Percentiles rank a stretch among this genome's conserved stretches.
Evolutionary conservation across 1,140 invertebrate genomes (phyloP).

Genomic region (Gonatopus flavifemur): DNA sequence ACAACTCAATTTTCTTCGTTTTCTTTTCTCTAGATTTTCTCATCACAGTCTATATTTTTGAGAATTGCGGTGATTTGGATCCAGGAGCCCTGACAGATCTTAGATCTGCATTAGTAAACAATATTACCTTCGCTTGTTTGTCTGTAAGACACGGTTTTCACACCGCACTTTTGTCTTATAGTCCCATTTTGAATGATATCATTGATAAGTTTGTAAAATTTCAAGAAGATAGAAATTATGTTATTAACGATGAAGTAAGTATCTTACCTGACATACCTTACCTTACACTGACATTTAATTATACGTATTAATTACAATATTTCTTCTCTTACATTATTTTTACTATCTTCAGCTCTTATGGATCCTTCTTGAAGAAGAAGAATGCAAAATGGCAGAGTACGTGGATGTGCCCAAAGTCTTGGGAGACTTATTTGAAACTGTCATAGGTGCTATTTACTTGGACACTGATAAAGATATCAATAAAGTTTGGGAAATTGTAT

Average conservation of each 20-base stretch:
- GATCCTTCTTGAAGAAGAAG: constrained; percentile 70
- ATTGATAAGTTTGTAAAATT: constrained; percentile 81
- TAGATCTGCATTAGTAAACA: constrained; percentile 92
- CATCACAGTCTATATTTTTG: constrained; percentile 85
- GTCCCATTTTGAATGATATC: constrained; percentile 65
- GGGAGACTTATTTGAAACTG: constrained; percentile 91
- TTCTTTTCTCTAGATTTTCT: constrained; percentile 78
- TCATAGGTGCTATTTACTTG: constrained; percentile 89
- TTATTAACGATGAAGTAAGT: constrained; percentile 63
- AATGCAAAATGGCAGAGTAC: constrained; percentile 67
- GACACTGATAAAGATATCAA: constrained; percentile 80
- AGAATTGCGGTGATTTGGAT: constrained; percentile 66
- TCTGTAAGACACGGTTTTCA: constrained; percentile 84
- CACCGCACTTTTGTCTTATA: constrained; percentile 68
- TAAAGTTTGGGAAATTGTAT: constrained; percentile 76
- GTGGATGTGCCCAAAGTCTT: constrained; percentile 94
- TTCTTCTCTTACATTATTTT: neutral
- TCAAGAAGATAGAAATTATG: constrained; percentile 71
- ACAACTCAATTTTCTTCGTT: constrained; percentile 5
- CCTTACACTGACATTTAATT: constrained; percentile 22
- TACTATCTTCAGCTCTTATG: constrained; percentile 38
- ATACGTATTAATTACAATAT: neutral
- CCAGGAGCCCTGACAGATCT: constrained; percentile 90
- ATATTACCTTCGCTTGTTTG: constrained; percentile 88
- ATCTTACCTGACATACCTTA: neutral